Conservation (phyloP, 1,140 invertebrate genomes). For the Drosophila nasuta region DNA sequence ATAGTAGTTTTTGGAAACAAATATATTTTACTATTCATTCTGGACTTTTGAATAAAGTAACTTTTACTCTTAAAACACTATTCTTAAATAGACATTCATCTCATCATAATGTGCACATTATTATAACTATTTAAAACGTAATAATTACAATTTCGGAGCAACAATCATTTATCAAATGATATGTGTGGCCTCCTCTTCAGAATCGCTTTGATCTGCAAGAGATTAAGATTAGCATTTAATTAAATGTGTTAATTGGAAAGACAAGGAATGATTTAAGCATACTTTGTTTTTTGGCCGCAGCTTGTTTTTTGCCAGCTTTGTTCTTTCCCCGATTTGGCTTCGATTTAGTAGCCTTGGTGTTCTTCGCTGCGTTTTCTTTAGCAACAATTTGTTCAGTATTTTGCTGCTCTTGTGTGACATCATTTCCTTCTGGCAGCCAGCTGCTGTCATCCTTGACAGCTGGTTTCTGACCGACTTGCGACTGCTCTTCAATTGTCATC, state of each 20-base stretch:
- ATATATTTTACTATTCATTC: no score
- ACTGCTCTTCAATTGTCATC: not conserved
- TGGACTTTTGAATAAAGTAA: no score
- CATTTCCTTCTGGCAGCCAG: slow-evolving; percentile 53
- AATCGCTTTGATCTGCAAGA: slow-evolving; percentile 64
- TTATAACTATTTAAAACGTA: not conserved
- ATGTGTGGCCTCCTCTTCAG: slow-evolving; percentile 62
- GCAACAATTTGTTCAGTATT: not conserved
- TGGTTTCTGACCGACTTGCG: not conserved
- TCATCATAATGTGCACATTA: no score
- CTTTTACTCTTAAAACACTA: not conserved
- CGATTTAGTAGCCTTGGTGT: slow-evolving; percentile 25
- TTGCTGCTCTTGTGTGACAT: not conserved
- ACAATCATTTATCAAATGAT: slow-evolving; percentile 34
- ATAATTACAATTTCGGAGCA: not conserved
- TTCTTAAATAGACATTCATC: no score
- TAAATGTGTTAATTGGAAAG: not conserved
- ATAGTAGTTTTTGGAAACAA: no score
- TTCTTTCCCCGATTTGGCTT: slow-evolving; percentile 36
- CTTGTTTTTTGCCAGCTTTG: slow-evolving; percentile 43
- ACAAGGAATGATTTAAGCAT: not conserved
- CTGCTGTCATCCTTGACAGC: slow-evolving; percentile 24
- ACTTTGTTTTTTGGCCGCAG: slow-evolving; percentile 21
- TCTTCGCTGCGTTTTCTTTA: not conserved
- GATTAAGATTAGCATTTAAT: not conserved